These are phyloP conservation scores for Melanerpes formicivorus DNA, from an alignment of 2,113 vertebrate genomes.

Conservation along the genomic window DNA sequence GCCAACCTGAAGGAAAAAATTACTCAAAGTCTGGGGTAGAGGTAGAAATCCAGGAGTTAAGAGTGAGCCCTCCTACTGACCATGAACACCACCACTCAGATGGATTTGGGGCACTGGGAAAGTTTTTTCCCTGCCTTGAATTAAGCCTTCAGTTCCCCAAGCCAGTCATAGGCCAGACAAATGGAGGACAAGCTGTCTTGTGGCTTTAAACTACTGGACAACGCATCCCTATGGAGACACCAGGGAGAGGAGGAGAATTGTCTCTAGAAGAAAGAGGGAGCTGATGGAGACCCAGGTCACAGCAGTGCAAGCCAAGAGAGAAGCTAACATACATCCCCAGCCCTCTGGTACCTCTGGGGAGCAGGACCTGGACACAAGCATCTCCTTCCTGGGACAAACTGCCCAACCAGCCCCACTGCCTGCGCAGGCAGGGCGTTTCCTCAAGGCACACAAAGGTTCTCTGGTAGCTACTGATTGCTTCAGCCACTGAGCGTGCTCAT, in stretches of 20 bases:
- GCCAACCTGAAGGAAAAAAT: not conserved
- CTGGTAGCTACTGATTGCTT: not conserved
- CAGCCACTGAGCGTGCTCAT: not conserved
- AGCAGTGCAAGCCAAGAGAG: not conserved
- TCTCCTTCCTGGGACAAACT: not conserved
- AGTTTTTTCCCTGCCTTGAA: not conserved
- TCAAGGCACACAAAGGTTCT: not conserved
- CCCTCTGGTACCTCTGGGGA: not conserved
- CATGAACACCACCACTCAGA: rapidly evolving
- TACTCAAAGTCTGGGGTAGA: not conserved
- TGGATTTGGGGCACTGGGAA: not conserved
- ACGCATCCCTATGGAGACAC: not conserved
- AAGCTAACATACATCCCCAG: not conserved
- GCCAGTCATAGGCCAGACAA: not conserved
- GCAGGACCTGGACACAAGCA: not conserved
- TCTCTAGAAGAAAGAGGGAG: not conserved
- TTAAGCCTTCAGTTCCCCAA: not conserved
- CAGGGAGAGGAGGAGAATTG: not conserved
- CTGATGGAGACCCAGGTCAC: not conserved
- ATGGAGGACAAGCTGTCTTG: not conserved
- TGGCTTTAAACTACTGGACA: not conserved
- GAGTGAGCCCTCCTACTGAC: not conserved
- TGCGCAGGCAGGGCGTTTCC: not conserved
- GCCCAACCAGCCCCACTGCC: not conserved
- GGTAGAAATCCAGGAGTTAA: not conserved